Conservation (phyloP, 2,113 vertebrate species). For the Mellivora capensis region DNA sequence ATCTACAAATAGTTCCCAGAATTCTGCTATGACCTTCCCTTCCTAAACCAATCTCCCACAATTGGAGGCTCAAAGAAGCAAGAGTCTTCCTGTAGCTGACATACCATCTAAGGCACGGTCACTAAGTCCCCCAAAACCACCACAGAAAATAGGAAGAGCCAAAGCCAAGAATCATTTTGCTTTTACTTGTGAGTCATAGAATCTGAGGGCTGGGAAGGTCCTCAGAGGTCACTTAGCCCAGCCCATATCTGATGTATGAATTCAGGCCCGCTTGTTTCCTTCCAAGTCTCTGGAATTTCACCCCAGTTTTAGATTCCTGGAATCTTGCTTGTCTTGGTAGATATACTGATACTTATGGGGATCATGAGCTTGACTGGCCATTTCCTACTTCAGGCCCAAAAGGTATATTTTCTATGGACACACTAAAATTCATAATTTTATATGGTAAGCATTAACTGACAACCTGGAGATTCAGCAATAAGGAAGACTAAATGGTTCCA, state of each 20-base stretch:
- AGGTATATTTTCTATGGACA: background rate
- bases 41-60: background rate
- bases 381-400: background rate
- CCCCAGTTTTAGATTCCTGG: background rate
- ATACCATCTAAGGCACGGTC: background rate
- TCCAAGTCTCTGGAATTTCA: conserved; percentile 61
- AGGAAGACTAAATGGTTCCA: background rate
- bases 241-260: background rate
- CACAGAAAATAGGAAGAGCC: background rate
- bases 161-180: conserved; percentile 29
- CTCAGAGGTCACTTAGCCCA: conserved; percentile 12
- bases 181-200: conserved; percentile 40
- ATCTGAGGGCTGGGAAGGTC: background rate
- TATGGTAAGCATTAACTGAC: background rate
- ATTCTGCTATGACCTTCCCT: background rate
- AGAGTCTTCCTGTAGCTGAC: background rate
- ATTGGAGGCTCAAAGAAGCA: background rate
- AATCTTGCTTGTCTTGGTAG: background rate
- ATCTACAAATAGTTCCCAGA: background rate
- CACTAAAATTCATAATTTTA: background rate
- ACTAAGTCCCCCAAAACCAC: background rate
- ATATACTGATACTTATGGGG: background rate
- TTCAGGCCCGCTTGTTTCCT: conserved; percentile 41
- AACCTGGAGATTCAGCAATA: background rate
- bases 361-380: background rate